Conservation (phyloP, 2,888 invertebrate species). For the Acleris holmiana region DNA sequence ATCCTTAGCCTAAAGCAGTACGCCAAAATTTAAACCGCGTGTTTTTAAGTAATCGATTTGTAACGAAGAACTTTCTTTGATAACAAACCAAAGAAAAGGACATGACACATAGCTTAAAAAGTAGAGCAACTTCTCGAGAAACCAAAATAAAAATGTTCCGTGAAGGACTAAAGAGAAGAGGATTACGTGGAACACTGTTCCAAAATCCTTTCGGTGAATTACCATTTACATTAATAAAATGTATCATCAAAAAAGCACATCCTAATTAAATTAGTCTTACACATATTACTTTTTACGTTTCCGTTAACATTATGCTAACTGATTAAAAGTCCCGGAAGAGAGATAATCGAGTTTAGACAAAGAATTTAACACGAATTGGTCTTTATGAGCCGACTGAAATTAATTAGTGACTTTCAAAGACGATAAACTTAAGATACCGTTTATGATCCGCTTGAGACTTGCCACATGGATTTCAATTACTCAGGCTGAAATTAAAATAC, state of each 20-base stretch:
- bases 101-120: background rate
- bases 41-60: too few species aligned
- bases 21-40: too few species aligned
- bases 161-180: too few species aligned
- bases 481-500: too few species aligned
- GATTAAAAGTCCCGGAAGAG: background rate
- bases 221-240: background rate
- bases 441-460: background rate
- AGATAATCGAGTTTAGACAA: background rate
- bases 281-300: background rate
- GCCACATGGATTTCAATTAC: too few species aligned
- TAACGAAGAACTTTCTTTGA: too few species aligned
- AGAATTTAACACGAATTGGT: conserved; percentile 11
- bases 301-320: background rate
- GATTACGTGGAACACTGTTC: too few species aligned
- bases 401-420: conserved; percentile 7
- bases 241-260: background rate
- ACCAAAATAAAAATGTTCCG: too few species aligned
- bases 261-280: background rate
- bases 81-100: too few species aligned
- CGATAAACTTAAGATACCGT: conserved; percentile 1
- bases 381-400: conserved; percentile 19
- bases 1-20: too few species aligned
- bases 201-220: too few species aligned
- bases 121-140: too few species aligned